Evolutionary conservation across 2,797 vertebrate genomes (phyloP), one percentile per base, ranked within the genome.

Genomic region (Oryzias sinensis): DNA sequence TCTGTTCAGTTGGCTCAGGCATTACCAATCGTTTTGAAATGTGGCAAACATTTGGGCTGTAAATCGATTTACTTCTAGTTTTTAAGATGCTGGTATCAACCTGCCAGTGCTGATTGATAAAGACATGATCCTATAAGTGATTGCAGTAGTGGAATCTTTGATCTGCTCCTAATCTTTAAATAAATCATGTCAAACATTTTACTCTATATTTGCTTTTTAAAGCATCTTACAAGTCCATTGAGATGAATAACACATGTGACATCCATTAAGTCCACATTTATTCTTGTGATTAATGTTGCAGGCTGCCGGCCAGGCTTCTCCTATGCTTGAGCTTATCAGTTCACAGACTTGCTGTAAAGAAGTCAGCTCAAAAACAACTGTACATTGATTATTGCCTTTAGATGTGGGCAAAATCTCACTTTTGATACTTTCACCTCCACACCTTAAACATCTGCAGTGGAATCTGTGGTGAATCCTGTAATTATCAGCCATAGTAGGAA

Each of bases 201-300:
- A n/a, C 4, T 33, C 13, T 43, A 25, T 64, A 42, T 18, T 53
- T 16, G 14, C 4, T 29, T 44, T 40, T 61, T 53, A 55, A 20
- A 68, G 40, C 53, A 53, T 68, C 50, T 49, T 68, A 42, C 50
- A 68, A 65, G 45, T 44, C 71, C 61, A 80, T 74, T 85, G 77
- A 74, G 71, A 74, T 77, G 42, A 53, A 24, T 58, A n/a, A 14
- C 45, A 66, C 62, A 81, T 67, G 9, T 16, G 29, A 56, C 62
- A 65, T 70, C 79, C 53, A 71, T 71, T 77, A 59, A 61, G 50
- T 77, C 59, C 67, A 68, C 65, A 67, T 80, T 73, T 76, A 69
- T 49, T 66, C 16, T 60, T 25, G 57, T 77, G 65, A 79, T 80
- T 71, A 79, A 74, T 57, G 65, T 33, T 13, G 43, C 65, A 53